phyloP scores from a whole-genome alignment of 2,888 invertebrate genomes.

The Drosophila monieri region DNA sequence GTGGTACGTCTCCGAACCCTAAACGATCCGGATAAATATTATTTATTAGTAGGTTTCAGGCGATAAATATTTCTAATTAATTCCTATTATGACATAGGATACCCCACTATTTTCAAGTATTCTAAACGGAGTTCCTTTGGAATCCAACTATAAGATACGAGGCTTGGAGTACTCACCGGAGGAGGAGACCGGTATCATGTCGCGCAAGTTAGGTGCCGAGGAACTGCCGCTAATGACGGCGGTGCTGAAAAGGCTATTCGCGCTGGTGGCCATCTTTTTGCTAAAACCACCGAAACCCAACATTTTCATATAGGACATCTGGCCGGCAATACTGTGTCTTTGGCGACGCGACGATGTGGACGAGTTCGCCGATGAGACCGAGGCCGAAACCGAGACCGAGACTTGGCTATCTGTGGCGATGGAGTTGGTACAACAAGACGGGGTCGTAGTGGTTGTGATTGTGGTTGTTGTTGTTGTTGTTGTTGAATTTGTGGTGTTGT shows the following conservation, averaged over 20 bases:
- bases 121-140: not conserved
- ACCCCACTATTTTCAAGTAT: not conserved
- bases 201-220: slow-evolving; percentile 94
- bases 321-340: slow-evolving; percentile 97
- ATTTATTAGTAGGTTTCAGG: not conserved
- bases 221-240: slow-evolving; percentile 98
- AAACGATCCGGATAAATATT: not conserved
- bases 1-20: slow-evolving; percentile 96
- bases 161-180: slow-evolving; percentile 87
- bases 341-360: slow-evolving; percentile 89
- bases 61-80: not conserved
- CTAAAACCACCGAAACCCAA: slow-evolving; percentile 90
- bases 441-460: slow-evolving; percentile 51
- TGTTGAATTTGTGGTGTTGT: slow-evolving; percentile 1
- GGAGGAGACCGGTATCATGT: slow-evolving; percentile 91
- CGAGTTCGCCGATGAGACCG: slow-evolving; percentile 81
- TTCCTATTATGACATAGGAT: not conserved
- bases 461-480: slow-evolving; percentile 29
- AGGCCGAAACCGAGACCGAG: slow-evolving; percentile 72
- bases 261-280: slow-evolving; percentile 88
- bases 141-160: not conserved
- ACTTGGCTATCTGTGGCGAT: slow-evolving; percentile 82
- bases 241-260: slow-evolving; percentile 96
- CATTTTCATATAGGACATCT: slow-evolving; percentile 97
- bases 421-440: slow-evolving; percentile 75